These are phyloP conservation scores for Margaritifera margaritifera DNA, from an alignment of 2,888 invertebrate genomes.

Conservation along the genomic window DNA sequence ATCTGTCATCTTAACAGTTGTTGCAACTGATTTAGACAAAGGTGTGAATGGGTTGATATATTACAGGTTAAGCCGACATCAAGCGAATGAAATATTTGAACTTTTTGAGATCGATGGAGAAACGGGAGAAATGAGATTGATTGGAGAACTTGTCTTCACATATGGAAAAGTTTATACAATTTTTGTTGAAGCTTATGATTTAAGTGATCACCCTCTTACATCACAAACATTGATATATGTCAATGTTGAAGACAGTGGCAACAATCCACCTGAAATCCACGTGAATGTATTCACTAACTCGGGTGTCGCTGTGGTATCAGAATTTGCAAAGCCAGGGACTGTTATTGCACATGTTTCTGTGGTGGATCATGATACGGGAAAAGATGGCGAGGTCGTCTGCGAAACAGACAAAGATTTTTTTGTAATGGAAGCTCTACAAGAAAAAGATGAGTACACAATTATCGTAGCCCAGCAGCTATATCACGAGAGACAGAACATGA, in stretches of 20 bases:
- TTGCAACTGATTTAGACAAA: conserved; percentile 93
- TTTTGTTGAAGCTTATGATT: conserved; percentile 22
- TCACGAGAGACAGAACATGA: conserved; percentile 11
- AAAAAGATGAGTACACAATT: conserved; percentile 18
- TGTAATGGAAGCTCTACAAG: conserved; percentile 11
- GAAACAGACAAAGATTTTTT: conserved; percentile 24
- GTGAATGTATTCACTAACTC: conserved; percentile 13
- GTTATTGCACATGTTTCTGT: conserved; percentile 21
- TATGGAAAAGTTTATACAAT: conserved; percentile 19
- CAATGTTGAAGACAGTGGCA: conserved; percentile 18
- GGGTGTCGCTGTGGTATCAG: conserved; percentile 6
- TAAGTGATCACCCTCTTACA: conserved; percentile 15
- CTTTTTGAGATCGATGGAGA: conserved; percentile 20
- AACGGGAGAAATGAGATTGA: conserved; percentile 12
- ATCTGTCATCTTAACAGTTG: conserved; percentile 79
- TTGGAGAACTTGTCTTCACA: conserved; percentile 17
- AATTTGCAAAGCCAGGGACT: conserved; percentile 8
- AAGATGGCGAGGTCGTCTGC: conserved; percentile 22
- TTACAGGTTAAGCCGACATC: conserved; percentile 81
- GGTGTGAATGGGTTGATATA: conserved; percentile 96
- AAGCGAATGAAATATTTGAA: conserved; percentile 17
- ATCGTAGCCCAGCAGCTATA: conserved; percentile 27
- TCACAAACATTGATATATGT: conserved; percentile 14
- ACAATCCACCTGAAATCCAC: conserved; percentile 26
- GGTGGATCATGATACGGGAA: conserved; percentile 19